Evolutionary conservation across 2,888 invertebrate species (phyloP), one percentile per base, ranked within the genome.

Genomic region (Slavum lentiscoides): DNA sequence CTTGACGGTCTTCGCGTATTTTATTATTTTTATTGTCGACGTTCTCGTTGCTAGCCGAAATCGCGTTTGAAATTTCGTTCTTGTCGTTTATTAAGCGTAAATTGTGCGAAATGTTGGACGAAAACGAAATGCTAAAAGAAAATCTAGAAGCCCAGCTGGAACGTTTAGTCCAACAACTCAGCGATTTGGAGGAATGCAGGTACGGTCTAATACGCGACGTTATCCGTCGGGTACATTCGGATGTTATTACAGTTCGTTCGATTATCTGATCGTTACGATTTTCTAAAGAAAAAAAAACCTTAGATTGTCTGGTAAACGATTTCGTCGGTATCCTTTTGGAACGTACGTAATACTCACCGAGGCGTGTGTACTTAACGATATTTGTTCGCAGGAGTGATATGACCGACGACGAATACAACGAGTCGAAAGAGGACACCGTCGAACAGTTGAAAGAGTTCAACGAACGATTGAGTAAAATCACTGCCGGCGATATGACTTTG

Each of bases 381-480:
- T 43, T 43, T 1, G 1, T 9, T 55, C 7, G 5, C 55, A 55
- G 55, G 19, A 55, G 19, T 19, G 55, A 55, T 17, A 55, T 93
- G 83, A 90, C 91, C 21, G 85, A 86, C 8, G 89, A 88, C 55
- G 92, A 92, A 86, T 93, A 92, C 86, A 89, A 90, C 82, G 91
- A 92, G 85, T 90, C 90, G 11, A 91, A 90, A 86, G 88, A 89
- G 84, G 92, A 92, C 83, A 92, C 92, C 0, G 87, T 91, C 84
- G 92, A 92, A 82, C 92, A 93, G 85, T 86, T 92, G 39, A 89
- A 90, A 84, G 92, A 92, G 85, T 90, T 93, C 82, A 89, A 90
- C 84, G 88, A 89, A 81, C 91, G 90, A 72, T 86, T 93, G 55
- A 88, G 88, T 74, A 90, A 90, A 85, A 87, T 92, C 85, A 88